Base-by-base conservation (phyloP, 1,140 invertebrate species). In the Stegodyphus mimosarum region DNA sequence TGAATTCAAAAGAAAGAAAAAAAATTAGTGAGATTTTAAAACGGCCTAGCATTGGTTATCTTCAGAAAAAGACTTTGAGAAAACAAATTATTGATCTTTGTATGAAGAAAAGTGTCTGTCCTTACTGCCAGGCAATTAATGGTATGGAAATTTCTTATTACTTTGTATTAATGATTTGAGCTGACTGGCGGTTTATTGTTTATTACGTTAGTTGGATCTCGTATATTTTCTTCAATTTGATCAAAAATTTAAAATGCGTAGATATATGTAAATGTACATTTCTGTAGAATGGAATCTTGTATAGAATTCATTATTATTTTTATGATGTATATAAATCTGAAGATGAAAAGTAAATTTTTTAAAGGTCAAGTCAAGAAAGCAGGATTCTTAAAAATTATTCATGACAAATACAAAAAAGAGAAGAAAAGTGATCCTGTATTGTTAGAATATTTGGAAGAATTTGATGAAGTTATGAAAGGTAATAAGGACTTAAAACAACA, bases 311-410 rank as follows among this genome's bases (percentile, higher is more conserved):
- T n/a, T n/a, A n/a, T n/a, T n/a, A n/a, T n/a, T n/a, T n/a, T n/a
- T n/a, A n/a, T n/a, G n/a, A n/a, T n/a, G n/a, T n/a, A n/a, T n/a
- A n/a, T n/a, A n/a, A n/a, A n/a, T n/a, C n/a, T n/a, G n/a, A n/a
- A n/a, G n/a, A n/a, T n/a, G n/a, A n/a, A n/a, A n/a, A n/a, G n/a
- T n/a, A n/a, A n/a, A n/a, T 53, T 50, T 15, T 78, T 77, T 79
- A 50, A 7, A 86, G 85, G 85, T 70, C 77, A 80, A 60, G 86
- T 99, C 0, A 99, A 98, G 89, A 98, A 98, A 91, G 94, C 94
- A 88, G 94, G 96, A 1, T 92, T 97, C 73, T 90, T 99, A 9
- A 98, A 98, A 91, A 98, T 99, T 76, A 92, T 95, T 5, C 97
- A 99, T 91, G 97, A 98, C 89, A 95, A 95, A 88, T 97, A 95